Conservation (phyloP, 2,888 invertebrate genomes). For the Luperina testacea region DNA sequence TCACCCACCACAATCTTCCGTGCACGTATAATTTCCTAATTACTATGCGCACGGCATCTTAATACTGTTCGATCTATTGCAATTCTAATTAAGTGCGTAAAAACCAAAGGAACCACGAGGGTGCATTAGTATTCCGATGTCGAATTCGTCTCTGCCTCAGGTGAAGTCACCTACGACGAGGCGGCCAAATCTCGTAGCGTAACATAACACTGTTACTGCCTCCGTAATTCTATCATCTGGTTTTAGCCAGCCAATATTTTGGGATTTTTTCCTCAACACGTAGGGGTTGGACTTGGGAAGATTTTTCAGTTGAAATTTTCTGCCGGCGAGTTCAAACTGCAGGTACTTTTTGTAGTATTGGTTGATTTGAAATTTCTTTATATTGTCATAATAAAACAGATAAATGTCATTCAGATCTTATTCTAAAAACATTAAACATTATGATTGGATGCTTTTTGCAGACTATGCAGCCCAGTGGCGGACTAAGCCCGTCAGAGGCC, state of each 20-base stretch:
- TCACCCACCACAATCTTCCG: neutral
- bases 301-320: neutral
- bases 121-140: constrained; percentile 60
- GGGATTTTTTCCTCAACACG: constrained; percentile 16
- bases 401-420: neutral
- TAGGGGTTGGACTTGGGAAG: neutral
- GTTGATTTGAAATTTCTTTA: neutral
- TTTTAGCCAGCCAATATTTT: constrained; percentile 41
- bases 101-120: constrained; percentile 42
- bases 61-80: constrained; percentile 58
- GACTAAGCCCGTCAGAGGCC: no score
- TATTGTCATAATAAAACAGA: neutral
- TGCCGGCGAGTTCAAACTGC: neutral
- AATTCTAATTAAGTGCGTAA: constrained; percentile 55
- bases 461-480: neutral
- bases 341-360: neutral
- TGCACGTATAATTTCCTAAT: constrained; percentile 25
- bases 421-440: neutral
- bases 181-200: constrained; percentile 47
- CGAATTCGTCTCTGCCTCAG: constrained; percentile 68
- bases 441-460: neutral
- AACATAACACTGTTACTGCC: constrained; percentile 70
- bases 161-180: constrained; percentile 64
- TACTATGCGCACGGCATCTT: constrained; percentile 36
- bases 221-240: constrained; percentile 59